Conservation (phyloP, 1,140 invertebrate genomes). For the Trichonephila inaurata region DNA sequence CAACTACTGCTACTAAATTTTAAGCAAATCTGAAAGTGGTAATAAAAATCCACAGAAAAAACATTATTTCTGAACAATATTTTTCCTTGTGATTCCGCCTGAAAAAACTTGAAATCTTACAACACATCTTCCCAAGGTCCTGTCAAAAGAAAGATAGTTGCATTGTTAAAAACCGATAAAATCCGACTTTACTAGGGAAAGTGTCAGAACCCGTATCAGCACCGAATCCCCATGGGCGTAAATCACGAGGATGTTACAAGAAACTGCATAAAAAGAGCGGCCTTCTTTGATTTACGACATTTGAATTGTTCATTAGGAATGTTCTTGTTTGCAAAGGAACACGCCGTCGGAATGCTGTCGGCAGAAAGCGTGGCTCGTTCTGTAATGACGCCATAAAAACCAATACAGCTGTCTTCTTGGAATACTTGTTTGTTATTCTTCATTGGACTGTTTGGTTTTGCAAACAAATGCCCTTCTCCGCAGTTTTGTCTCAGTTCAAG, state of each 20-base stretch:
- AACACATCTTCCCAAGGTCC: not conserved
- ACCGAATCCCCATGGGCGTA: not conserved
- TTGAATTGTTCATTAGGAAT: slow-evolving; percentile 21
- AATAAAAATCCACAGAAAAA: no score
- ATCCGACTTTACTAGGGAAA: not conserved
- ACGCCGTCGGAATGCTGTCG: not conserved
- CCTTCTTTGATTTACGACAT: slow-evolving; percentile 30
- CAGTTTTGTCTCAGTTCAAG: not conserved
- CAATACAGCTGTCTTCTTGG: slow-evolving; percentile 41
- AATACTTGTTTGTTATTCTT: not conserved
- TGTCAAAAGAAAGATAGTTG: not conserved
- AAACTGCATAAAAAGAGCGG: not conserved
- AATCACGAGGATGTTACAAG: not conserved
- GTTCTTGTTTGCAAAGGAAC: not conserved
- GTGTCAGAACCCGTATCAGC: not conserved
- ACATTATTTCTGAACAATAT: no score
- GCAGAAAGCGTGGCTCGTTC: not conserved
- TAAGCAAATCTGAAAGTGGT: no score
- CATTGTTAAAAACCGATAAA: slow-evolving; percentile 38
- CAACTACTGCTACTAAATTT: no score
- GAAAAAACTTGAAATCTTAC: not conserved
- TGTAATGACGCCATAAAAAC: slow-evolving; percentile 46
- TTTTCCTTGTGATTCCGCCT: not conserved
- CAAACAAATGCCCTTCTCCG: not conserved
- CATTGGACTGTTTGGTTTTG: not conserved